Evolutionary conservation across 2,797 vertebrate species (phyloP).

Genomic region (Ispidina lecontei): DNA sequence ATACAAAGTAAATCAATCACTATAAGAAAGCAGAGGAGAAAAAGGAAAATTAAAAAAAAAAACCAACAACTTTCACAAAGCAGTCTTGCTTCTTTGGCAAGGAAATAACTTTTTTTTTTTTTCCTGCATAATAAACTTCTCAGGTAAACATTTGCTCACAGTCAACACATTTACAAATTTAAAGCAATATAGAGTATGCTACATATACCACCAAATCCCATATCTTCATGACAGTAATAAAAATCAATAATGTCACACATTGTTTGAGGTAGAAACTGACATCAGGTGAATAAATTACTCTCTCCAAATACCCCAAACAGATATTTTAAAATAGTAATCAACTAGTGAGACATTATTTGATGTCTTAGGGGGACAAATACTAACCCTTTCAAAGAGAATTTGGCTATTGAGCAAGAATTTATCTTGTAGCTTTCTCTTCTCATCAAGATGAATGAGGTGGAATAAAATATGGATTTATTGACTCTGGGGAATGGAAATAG

Average conservation of each 20-base stretch:
- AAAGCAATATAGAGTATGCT: not conserved
- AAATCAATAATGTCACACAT: not conserved
- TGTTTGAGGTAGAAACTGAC: not conserved
- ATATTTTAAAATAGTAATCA: not conserved
- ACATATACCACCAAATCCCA: not conserved
- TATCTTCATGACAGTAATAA: not conserved
- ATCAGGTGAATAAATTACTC: not conserved
- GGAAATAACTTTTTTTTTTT: not conserved
- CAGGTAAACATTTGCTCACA: not conserved
- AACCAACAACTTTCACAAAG: not conserved
- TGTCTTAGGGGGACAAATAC: not conserved
- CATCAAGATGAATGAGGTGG: conserved; percentile 8
- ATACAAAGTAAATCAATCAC: not conserved
- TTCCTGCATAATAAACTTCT: not conserved
- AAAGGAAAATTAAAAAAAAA: not conserved
- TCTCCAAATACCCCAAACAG: not conserved
- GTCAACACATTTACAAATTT: not conserved
- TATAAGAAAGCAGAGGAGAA: not conserved
- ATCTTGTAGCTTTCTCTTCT: conserved; percentile 28
- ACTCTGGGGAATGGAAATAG: conserved; percentile 12
- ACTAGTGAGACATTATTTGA: not conserved
- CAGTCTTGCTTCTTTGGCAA: not conserved
- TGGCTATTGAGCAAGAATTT: not conserved
- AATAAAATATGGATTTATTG: conserved; percentile 41
- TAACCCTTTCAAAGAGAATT: not conserved